A percentile compares a stretch with the other conserved stretches of the same genome.
Conservation (phyloP, 2,888 invertebrate genomes). For the Elegia similella region DNA sequence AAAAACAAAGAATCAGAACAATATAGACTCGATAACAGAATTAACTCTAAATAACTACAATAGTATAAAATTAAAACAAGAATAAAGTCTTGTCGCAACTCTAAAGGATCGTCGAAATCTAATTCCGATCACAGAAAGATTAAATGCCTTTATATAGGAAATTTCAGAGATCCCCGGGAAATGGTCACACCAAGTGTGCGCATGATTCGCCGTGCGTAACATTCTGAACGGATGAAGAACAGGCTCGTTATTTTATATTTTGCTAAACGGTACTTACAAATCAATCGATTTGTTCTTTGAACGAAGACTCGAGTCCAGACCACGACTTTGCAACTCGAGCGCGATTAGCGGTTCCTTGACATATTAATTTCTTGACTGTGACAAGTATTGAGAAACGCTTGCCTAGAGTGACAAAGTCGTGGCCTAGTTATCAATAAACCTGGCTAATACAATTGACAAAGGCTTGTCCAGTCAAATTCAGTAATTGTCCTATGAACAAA, state of each 20-base stretch:
- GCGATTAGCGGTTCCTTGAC: no score
- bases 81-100: background rate
- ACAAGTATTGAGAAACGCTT: no score
- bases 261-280: background rate
- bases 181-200: background rate
- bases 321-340: no score
- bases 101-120: background rate
- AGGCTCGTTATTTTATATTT: background rate
- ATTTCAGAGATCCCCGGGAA: background rate
- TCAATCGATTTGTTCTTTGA: background rate
- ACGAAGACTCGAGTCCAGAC: background rate
- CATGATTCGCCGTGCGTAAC: background rate
- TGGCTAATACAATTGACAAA: no score
- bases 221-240: background rate
- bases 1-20: slow-evolving; percentile 17
- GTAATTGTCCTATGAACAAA: no score
- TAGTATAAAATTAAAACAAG: slow-evolving; percentile 14
- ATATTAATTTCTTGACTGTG: no score
- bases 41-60: slow-evolving; percentile 11
- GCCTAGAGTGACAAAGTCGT: no score
- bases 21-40: slow-evolving; percentile 17
- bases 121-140: slow-evolving; percentile 9
- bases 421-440: no score
- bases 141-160: slow-evolving; percentile 6
- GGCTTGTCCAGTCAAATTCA: no score